Conservation (phyloP, 2,888 invertebrate species). For the Netelia fuscicornis region DNA sequence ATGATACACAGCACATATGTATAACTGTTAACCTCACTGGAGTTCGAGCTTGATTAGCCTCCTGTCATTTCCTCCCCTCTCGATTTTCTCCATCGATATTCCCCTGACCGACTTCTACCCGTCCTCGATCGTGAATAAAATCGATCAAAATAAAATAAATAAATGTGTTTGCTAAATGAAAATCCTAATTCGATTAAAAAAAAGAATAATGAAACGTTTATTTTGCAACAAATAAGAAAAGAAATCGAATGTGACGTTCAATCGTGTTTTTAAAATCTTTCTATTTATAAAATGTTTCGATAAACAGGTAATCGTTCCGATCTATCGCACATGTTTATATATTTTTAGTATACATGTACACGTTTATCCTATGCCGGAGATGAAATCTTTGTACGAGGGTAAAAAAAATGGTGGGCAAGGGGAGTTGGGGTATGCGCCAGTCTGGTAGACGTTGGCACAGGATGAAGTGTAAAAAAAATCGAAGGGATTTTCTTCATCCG, state of each 20-base stretch:
- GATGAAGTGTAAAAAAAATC: constrained; percentile 63
- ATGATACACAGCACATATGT: not conserved
- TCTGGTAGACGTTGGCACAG: constrained; percentile 19
- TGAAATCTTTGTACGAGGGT: constrained; percentile 55
- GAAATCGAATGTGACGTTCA: too few species aligned
- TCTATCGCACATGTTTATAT: not conserved
- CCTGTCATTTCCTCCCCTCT: not conserved
- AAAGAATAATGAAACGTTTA: too few species aligned
- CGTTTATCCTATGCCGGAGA: constrained; percentile 35
- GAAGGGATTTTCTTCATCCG: constrained; percentile 72
- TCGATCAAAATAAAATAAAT: too few species aligned
- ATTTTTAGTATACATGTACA: not conserved
- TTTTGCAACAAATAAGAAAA: too few species aligned
- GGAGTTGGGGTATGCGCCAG: constrained; percentile 6
- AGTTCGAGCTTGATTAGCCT: not conserved
- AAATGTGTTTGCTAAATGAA: too few species aligned
- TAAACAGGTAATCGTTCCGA: constrained; percentile 12
- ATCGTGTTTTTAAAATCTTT: not conserved
- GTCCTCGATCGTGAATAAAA: too few species aligned
- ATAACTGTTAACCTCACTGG: constrained; percentile 6
- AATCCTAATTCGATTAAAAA: too few species aligned
- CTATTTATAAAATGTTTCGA: constrained; percentile 26
- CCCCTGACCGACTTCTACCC: not conserved
- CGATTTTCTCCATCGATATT: not conserved
- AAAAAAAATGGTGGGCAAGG: constrained; percentile 21